Evolutionary conservation across 2,113 vertebrate species (phyloP), one percentile per base, ranked within the genome.

Genomic region (Notothenia coriiceps): DNA sequence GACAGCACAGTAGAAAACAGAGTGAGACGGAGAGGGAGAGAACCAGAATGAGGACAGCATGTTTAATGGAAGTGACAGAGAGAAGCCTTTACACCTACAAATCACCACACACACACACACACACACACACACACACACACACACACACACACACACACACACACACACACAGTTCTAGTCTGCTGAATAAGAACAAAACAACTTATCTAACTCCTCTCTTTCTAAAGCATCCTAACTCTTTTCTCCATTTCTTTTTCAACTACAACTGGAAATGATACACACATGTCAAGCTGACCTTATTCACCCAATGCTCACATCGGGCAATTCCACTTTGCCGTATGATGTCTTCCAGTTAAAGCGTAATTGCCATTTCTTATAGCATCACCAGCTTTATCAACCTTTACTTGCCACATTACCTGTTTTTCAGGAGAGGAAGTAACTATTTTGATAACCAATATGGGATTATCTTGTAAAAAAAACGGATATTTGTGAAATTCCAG

Each of bases 51-150:
- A 85, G 70, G 76, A 83, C 66, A 43, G 70, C 51, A 17, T 72
- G 86, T 86, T 71, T 83, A 80, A 87, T 82, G 69, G 77, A 87
- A 83, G 77, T 51, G 75, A 81, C 77, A 65, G 75, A 76, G 57
- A 59, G 70, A 61, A 86, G 49, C 70, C 66, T 74, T 51, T 62
- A 66, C 70, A 68, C 43, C 59, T 40, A 83, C 70, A 87, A 85
- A 66, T 75, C 70, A 79, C 77, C 47, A 47, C 25, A 65, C 66
- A 52, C 46, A 61, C 69, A 78, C 63, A 56, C 68, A 65, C 65
- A 80, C 70, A 74, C 70, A 64, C 73, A 71, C 44, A 64, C 57
- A 73, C 61, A 68, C 35, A 61, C 49, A 76, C 60, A 67, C 51
- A 50, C 35, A 49, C 25, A 60, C 63, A 67, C 63, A 77, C 74